Conservation (phyloP, 2,113 vertebrate species). For the Microcebus tavaratra region DNA sequence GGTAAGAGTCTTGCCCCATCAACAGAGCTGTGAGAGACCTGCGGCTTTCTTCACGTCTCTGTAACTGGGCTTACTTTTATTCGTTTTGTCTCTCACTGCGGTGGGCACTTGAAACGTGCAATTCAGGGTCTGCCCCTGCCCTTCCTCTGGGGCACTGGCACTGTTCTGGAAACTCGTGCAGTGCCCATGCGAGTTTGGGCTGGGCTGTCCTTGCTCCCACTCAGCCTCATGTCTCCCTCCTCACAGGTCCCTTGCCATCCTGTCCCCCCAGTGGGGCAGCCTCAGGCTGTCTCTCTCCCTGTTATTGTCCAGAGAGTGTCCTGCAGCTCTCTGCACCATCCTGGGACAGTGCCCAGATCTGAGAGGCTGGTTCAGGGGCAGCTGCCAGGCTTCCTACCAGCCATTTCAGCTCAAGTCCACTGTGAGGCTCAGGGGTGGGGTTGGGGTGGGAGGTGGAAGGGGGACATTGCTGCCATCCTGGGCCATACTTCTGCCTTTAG, state of each 20-base stretch:
- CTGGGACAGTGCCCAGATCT: neutral
- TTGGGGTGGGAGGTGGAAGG: too few relatives aligned
- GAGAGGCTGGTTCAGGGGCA: neutral
- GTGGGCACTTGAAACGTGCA: neutral
- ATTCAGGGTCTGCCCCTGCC: neutral
- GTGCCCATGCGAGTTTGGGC: neutral
- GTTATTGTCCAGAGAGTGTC: neutral
- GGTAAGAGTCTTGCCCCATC: neutral
- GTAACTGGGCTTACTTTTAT: neutral
- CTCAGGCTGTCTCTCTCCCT: neutral
- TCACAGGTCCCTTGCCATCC: rapidly evolving
- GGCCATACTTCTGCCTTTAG: neutral
- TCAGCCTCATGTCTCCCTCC: neutral
- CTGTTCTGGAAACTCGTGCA: neutral
- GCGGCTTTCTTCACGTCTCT: neutral
- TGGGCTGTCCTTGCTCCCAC: neutral
- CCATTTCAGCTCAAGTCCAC: neutral
- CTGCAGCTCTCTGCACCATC: neutral
- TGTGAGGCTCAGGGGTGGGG: neutral
- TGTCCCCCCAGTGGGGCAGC: neutral
- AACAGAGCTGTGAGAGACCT: neutral
- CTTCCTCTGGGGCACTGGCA: neutral
- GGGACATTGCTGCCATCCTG: neutral
- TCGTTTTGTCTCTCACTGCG: neutral
- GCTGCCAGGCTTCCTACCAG: neutral